Base-by-base conservation (phyloP, 2,888 invertebrate species). In the Lypha dubia region DNA sequence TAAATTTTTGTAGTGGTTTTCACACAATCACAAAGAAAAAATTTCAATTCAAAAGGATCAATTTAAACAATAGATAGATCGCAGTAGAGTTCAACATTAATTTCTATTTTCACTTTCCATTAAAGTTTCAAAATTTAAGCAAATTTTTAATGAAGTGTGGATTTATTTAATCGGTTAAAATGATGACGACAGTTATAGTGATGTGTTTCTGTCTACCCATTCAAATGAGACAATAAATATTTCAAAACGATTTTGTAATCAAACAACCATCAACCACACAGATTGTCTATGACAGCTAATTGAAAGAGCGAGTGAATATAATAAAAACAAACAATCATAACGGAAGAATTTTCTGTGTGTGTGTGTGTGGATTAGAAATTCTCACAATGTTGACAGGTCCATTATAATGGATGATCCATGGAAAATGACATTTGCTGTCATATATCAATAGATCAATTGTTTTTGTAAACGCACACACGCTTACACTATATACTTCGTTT, bases 351-450 rank as follows among this genome's bases (percentile, higher is more conserved):
- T 15, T 22, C 71, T 22, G 67, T 46, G n/a, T n/a, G n/a, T n/a
- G n/a, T n/a, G n/a, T n/a, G n/a, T n/a, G n/a, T n/a, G n/a, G n/a
- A 38, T 35, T 51, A 28, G 67, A 62, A 62, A 46, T 84, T 86
- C 79, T 75, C 70, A 84, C 77, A 58, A 80, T 70, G 63, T 89
- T 91, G 91, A 90, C 90, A 91, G 77, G 90, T 90, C 89, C 88
- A 88, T 89, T 90, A 89, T 89, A 89, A 83, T 88, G 90, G 88
- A 91, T 91, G 90, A 91, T 88, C 89, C 91, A 89, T 90, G 88
- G 86, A 89, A 89, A 91, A 90, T 90, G 81, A 85, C 73, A 70
- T 81, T 83, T 67, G 20, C 44, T 74, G 60, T 79, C 56, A 76
- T 46, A 22, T 73, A 75, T 74, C 79, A 77, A 74, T 73, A 60